These are phyloP conservation scores for Leptinotarsa lineolata DNA, from an alignment of 1,140 invertebrate genomes.

Conservation along the genomic window DNA sequence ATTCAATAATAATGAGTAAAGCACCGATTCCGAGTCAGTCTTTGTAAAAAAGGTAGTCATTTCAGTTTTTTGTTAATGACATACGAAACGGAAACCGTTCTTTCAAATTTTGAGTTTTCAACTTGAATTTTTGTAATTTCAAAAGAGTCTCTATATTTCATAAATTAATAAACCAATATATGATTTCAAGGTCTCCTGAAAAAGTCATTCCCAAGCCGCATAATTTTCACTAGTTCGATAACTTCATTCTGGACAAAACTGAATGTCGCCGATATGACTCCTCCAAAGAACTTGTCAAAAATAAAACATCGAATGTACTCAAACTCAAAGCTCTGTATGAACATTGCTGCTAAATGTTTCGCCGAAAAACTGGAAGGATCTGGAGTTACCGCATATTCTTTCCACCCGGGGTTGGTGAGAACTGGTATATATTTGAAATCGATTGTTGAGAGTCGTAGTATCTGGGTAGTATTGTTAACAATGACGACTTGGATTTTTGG, in stretches of 20 bases:
- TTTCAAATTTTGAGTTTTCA: too few species aligned
- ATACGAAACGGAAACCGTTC: too few species aligned
- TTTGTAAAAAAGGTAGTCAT: too few species aligned
- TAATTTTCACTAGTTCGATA: constrained; percentile 56
- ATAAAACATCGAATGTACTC: constrained; percentile 36
- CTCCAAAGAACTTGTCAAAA: neutral
- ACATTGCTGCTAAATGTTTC: constrained; percentile 69
- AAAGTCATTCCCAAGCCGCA: constrained; percentile 55
- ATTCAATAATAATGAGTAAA: too few species aligned
- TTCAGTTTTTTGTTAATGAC: too few species aligned
- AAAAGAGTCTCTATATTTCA: too few species aligned
- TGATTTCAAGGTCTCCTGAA: constrained; percentile 56
- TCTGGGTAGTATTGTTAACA: neutral
- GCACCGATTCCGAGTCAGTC: too few species aligned
- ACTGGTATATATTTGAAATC: neutral
- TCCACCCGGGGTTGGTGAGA: neutral
- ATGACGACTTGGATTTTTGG: neutral
- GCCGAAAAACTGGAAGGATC: constrained; percentile 62
- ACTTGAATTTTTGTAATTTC: too few species aligned
- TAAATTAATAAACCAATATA: too few species aligned
- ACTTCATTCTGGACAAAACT: constrained; percentile 55
- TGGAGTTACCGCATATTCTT: constrained; percentile 26
- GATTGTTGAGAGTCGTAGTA: neutral
- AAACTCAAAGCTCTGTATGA: constrained; percentile 66
- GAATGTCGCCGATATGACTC: constrained; percentile 49